Percentiles rank a stretch among this genome's conserved stretches.
Evolutionary conservation across 1,140 invertebrate species (phyloP).

Genomic region (Drosophila parabipectinata): DNA sequence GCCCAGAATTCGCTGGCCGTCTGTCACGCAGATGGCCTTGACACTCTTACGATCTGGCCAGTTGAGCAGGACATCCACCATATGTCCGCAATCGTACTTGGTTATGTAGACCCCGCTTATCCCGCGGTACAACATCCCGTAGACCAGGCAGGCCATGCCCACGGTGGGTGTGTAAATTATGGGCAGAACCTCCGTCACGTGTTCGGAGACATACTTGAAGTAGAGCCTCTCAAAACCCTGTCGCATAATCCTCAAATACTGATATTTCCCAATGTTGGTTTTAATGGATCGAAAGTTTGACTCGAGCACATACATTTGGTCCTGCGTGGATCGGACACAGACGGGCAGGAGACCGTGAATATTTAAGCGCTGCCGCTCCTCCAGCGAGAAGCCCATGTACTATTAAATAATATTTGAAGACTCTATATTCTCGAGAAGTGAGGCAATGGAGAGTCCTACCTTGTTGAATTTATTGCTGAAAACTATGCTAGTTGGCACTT

Average conservation of each 20-base stretch:
- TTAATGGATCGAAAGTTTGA: slow-evolving; percentile 90
- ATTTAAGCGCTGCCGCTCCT: slow-evolving; percentile 51
- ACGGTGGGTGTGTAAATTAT: slow-evolving; percentile 77
- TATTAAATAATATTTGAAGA: background rate
- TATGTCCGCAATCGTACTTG: slow-evolving; percentile 96
- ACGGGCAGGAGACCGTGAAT: slow-evolving; percentile 93
- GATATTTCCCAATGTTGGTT: slow-evolving; percentile 92
- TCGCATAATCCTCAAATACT: slow-evolving; percentile 90
- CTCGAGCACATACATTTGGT: slow-evolving; percentile 91
- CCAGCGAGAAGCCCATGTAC: slow-evolving; percentile 30
- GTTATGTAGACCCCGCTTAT: slow-evolving; percentile 98
- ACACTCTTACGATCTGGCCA: slow-evolving; percentile 86
- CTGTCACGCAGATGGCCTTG: slow-evolving; percentile 96
- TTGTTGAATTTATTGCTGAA: slow-evolving; percentile 28
- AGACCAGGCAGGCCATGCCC: slow-evolving; percentile 90
- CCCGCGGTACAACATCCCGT: slow-evolving; percentile 49
- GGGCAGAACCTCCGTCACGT: slow-evolving; percentile 95
- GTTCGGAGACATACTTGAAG: slow-evolving; percentile 94
- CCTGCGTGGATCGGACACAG: slow-evolving; percentile 92
- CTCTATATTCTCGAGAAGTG: background rate
- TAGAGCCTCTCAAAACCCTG: slow-evolving; percentile 97
- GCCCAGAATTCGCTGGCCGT: slow-evolving; percentile 97
- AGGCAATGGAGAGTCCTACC: background rate
- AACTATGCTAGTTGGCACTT: background rate
- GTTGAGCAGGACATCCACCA: slow-evolving; percentile 89